phyloP scores from a whole-genome alignment of 2,113 vertebrate species.

The Eleginops maclovinus region DNA sequence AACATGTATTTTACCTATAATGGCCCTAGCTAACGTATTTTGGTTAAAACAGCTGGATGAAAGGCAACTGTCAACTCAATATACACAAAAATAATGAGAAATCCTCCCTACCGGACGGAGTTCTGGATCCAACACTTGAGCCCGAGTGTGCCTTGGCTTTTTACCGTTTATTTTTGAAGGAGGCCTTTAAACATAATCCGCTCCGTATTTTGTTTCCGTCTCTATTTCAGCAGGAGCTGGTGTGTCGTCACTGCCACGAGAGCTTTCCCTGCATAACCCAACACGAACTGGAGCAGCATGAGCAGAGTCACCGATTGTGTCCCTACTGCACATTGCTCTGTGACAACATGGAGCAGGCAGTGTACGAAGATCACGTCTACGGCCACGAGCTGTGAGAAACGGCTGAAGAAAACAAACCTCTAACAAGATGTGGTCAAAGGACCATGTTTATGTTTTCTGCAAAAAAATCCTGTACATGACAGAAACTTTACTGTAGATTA shows the following conservation, averaged over 20 bases:
- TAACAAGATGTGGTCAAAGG: not conserved
- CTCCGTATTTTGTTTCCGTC: slow-evolving; percentile 45
- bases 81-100: no score
- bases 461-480: not conserved
- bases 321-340: slow-evolving; percentile 83
- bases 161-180: slow-evolving; percentile 59
- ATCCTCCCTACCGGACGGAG: no score
- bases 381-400: slow-evolving; percentile 66
- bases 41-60: no score
- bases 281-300: slow-evolving; percentile 76
- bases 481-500: not conserved
- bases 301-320: slow-evolving; percentile 80
- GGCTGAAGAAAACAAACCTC: not conserved
- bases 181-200: slow-evolving; percentile 53
- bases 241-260: slow-evolving; percentile 79
- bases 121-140: no score
- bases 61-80: not conserved
- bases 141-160: slow-evolving; percentile 15
- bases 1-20: no score
- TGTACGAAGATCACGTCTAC: slow-evolving; percentile 84
- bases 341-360: slow-evolving; percentile 77
- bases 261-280: slow-evolving; percentile 79
- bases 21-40: no score
- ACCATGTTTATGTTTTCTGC: not conserved
- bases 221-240: slow-evolving; percentile 54